These are phyloP conservation scores for Holcopasites calliopsidis DNA, from an alignment of 1,140 invertebrate species.

Conservation along the genomic window DNA sequence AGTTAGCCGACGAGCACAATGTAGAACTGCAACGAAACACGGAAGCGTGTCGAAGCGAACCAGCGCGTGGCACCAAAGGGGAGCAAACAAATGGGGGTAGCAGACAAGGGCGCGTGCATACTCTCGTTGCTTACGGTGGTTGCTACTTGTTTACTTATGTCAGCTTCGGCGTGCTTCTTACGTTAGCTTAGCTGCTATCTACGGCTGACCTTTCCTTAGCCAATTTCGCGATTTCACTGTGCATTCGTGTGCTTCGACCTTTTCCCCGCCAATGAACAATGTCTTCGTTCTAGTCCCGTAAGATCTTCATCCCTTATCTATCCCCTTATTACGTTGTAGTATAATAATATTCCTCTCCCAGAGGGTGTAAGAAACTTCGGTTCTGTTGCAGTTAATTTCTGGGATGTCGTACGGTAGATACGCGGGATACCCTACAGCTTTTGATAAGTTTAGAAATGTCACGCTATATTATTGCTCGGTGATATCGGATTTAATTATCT, in stretches of 20 bases:
- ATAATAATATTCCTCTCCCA: background rate
- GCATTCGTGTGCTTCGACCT: background rate
- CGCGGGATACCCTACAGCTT: too few relatives aligned
- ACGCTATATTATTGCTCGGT: too few relatives aligned
- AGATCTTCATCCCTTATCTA: background rate
- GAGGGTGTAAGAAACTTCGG: too few relatives aligned
- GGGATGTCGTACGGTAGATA: too few relatives aligned
- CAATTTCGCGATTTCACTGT: slow-evolving; percentile 29
- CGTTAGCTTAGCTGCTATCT: slow-evolving; percentile 38
- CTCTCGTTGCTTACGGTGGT: slow-evolving; percentile 45
- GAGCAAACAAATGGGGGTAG: slow-evolving; percentile 49
- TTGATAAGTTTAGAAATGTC: too few relatives aligned
- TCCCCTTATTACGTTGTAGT: background rate
- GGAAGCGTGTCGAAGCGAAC: slow-evolving; percentile 10
- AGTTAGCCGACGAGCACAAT: slow-evolving; percentile 8
- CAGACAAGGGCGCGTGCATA: slow-evolving; percentile 48
- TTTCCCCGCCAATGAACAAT: too few relatives aligned
- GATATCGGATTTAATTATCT: slow-evolving; percentile 3
- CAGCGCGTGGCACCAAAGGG: background rate
- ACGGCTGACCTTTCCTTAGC: slow-evolving; percentile 48
- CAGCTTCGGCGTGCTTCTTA: slow-evolving; percentile 52
- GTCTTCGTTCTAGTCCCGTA: background rate
- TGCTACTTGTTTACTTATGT: slow-evolving; percentile 60
- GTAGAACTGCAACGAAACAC: slow-evolving; percentile 5
- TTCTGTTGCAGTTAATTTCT: too few relatives aligned